Conservation (phyloP, 64 coral and sea anemone genomes). For the Stylophora pistillata region DNA sequence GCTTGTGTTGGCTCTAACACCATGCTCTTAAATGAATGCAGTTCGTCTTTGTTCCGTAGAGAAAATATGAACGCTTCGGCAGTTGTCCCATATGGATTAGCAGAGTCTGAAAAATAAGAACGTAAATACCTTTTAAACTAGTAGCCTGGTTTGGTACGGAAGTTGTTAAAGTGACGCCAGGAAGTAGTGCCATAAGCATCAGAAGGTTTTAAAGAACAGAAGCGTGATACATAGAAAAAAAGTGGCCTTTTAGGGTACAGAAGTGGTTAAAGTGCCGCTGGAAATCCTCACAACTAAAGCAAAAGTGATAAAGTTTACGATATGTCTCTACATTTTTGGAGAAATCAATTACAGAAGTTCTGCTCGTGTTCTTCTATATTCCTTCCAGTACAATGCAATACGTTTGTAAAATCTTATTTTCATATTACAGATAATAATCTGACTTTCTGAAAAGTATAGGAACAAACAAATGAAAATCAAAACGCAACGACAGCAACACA, state of each 20-base stretch:
- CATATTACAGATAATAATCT: neutral
- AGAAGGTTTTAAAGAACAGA: neutral
- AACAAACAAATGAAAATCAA: no score
- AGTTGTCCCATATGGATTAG: neutral
- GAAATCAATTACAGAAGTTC: no score
- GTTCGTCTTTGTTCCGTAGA: neutral
- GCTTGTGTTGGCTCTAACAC: neutral
- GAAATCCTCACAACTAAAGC: no score
- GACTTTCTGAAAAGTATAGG: no score
- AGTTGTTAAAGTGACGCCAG: no score
- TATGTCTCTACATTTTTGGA: no score
- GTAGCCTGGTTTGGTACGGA: neutral
- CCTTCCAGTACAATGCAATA: neutral
- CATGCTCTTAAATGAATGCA: neutral
- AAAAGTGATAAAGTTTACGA: no score
- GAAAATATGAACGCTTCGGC: conserved; percentile 4
- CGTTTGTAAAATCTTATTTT: no score
- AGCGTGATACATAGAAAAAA: neutral
- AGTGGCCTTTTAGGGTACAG: neutral
- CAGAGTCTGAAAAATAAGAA: neutral
- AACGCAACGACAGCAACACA: no score
- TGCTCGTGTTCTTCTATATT: neutral
- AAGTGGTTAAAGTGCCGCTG: no score
- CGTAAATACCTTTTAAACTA: no score
- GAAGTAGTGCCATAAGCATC: neutral